Evolutionary conservation across 2,113 vertebrate species (phyloP), one percentile per base, ranked within the genome.

Genomic region (Mormoops blainvillei): DNA sequence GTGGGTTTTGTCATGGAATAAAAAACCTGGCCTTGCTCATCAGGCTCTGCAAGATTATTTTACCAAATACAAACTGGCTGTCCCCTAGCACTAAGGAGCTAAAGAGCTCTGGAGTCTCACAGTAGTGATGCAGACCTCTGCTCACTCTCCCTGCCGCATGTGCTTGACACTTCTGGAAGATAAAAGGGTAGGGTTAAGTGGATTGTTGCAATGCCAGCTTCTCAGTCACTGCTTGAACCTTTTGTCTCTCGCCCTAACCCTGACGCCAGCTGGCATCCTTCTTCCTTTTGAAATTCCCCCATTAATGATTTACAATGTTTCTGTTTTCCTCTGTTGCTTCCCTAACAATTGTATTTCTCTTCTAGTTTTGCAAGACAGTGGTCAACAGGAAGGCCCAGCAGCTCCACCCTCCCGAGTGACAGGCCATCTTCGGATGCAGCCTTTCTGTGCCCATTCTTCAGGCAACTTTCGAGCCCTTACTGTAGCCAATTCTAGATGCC

Each of bases 401-500:
- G 98, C 98, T 98, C 98, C 98, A 98, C 95, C 97, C 97, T 98
- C 97, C 98, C 36, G 97, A 98, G 97, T 97, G 98, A 98, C 76
- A 98, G 98, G 98, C 98, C 98, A 97, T 97, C 98, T 98, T 98
- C 97, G 97, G 98, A 99, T 98, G 94, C 98, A 98, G 98, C 98
- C 98, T 98, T 98, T 98, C 98, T 98, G 83, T 98, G 98, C 98
- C 98, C 97, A 88, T 98, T 98, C 96, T 97, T 98, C 98, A 98
- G 98, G 98, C 98, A 95, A 98, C 98, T 98, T 98, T 97, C 97
- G 87, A 94, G 88, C 98, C 98, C 98, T 96, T 80, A 96, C 96
- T 89, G 89, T 98, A 98, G 98, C 98, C 98, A 98, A 98, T 98
- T 98, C 98, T 99, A 99, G 99, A 98, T 98, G 98, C 98, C 98